Percentiles rank a stretch among this genome's conserved stretches.
Evolutionary conservation across 2,888 invertebrate genomes (phyloP).

Genomic region (Leucoma salicis): DNA sequence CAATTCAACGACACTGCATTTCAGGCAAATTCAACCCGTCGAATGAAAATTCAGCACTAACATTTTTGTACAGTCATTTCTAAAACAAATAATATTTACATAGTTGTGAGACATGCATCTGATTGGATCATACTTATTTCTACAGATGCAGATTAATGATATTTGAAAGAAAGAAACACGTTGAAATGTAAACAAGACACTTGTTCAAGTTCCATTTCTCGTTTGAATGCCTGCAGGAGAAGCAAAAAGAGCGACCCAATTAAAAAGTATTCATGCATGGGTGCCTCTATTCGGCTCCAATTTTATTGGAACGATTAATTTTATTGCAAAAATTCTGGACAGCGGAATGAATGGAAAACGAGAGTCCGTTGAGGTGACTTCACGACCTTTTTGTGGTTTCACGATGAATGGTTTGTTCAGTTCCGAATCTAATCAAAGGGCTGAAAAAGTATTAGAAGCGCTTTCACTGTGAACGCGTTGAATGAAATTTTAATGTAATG

Average conservation of each 20-base stretch:
- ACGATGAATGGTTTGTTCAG: constrained; percentile 67
- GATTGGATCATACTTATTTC: not conserved
- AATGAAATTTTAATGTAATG: constrained; percentile 70
- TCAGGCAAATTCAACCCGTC: constrained; percentile 12
- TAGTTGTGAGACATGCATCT: too few relatives aligned
- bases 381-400: constrained; percentile 66
- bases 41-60: not conserved
- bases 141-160: not conserved
- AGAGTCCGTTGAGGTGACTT: constrained; percentile 56
- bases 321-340: constrained; percentile 80
- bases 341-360: constrained; percentile 75
- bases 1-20: constrained; percentile 20
- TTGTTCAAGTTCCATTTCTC: constrained; percentile 67
- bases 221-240: constrained; percentile 62
- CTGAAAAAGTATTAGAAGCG: constrained; percentile 48
- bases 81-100: too few relatives aligned
- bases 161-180: constrained; percentile 1
- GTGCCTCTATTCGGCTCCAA: constrained; percentile 69
- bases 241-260: constrained; percentile 74
- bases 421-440: constrained; percentile 70
- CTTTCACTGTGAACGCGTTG: constrained; percentile 51
- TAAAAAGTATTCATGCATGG: constrained; percentile 81
- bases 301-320: constrained; percentile 81
- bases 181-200: constrained; percentile 37
- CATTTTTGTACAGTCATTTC: too few relatives aligned